Evolutionary conservation across 2,797 vertebrate species (phyloP).

Genomic region (Potorous gilbertii): DNA sequence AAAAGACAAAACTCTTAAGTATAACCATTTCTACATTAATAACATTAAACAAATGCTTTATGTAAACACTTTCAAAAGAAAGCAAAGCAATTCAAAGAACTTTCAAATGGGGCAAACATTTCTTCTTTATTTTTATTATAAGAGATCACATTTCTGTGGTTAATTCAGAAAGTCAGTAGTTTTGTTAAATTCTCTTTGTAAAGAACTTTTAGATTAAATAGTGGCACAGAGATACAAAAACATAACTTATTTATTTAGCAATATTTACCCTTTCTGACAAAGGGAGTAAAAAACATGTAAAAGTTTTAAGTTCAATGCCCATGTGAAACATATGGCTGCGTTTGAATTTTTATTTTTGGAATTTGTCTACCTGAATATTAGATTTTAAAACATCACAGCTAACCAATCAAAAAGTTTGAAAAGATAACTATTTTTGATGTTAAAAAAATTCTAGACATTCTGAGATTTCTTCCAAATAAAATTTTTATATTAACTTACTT

Average conservation of each 20-base stretch:
- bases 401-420: slow-evolving; percentile 38
- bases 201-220: slow-evolving; percentile 38
- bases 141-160: slow-evolving; percentile 17
- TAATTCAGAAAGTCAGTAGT: slow-evolving; percentile 39
- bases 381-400: not conserved
- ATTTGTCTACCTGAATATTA: slow-evolving; percentile 45
- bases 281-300: slow-evolving; percentile 28
- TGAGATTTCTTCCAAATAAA: not conserved
- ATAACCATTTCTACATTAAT: slow-evolving; percentile 36
- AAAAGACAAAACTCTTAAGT: slow-evolving; percentile 31
- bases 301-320: slow-evolving; percentile 22
- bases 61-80: slow-evolving; percentile 16
- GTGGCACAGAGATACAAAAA: slow-evolving; percentile 24
- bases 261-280: slow-evolving; percentile 26
- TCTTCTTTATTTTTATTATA: not conserved
- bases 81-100: not conserved
- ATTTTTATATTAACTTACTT: slow-evolving; percentile 77
- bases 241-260: slow-evolving; percentile 2
- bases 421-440: not conserved
- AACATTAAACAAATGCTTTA: slow-evolving; percentile 31
- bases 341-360: slow-evolving; percentile 11
- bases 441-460: not conserved
- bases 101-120: not conserved
- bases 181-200: slow-evolving; percentile 29
- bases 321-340: not conserved